Evolutionary conservation across 2,888 invertebrate genomes (phyloP).

Genomic region (Quadriops clusia): DNA sequence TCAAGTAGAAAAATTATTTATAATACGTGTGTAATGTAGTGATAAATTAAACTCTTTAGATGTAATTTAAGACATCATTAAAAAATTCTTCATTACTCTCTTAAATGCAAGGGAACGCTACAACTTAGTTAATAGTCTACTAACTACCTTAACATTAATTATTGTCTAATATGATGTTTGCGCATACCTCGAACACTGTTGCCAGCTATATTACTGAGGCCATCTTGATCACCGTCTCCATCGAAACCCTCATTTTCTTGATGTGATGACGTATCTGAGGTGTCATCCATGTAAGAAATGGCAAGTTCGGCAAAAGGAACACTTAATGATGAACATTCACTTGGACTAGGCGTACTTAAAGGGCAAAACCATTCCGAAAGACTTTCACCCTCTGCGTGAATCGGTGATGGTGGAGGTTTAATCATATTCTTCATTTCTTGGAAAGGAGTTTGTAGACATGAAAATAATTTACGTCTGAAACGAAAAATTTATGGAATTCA

Average conservation of each 20-base stretch:
- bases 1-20: too few species aligned
- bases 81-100: too few species aligned
- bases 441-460: constrained; percentile 47
- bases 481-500: constrained; percentile 1
- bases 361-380: constrained; percentile 36
- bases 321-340: constrained; percentile 35
- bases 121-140: too few species aligned
- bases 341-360: constrained; percentile 23
- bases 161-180: too few species aligned
- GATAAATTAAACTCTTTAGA: too few species aligned
- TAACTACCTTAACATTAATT: too few species aligned
- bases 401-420: constrained; percentile 37
- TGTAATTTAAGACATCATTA: too few species aligned
- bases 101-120: too few species aligned
- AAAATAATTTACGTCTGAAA: constrained; percentile 44
- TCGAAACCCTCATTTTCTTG: too few species aligned
- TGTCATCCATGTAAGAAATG: constrained; percentile 35
- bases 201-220: constrained; percentile 24
- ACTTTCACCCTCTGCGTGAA: constrained; percentile 32
- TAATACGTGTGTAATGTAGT: too few species aligned
- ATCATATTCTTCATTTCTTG: constrained; percentile 46
- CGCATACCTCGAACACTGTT: constrained; percentile 29
- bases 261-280: constrained; percentile 26
- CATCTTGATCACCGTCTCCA: too few species aligned
- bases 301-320: constrained; percentile 34